phyloP scores from a whole-genome alignment of 2,113 vertebrate genomes.

The Paradisaea rubra region DNA sequence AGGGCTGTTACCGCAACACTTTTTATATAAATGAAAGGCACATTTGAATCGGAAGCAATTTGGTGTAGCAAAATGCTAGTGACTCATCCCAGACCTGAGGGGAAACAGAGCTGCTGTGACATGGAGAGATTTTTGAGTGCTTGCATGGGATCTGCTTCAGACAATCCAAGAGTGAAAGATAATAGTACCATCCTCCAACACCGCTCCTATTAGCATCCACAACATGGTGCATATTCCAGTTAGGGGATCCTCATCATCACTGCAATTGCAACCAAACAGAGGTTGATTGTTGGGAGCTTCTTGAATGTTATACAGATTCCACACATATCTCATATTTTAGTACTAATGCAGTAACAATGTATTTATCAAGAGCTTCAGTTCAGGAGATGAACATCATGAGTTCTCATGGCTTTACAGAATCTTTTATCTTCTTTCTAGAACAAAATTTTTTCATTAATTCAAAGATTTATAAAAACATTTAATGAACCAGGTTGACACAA shows the following conservation, averaged over 20 bases:
- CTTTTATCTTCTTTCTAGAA: not conserved
- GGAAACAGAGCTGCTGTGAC: not conserved
- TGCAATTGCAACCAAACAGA: not conserved
- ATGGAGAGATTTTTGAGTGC: not conserved
- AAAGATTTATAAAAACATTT: not conserved
- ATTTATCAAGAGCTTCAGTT: not conserved
- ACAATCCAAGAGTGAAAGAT: not conserved
- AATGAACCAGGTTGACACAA: not conserved
- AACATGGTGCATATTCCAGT: not conserved
- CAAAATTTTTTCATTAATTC: not conserved
- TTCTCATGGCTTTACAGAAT: not conserved
- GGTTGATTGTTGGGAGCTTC: not conserved
- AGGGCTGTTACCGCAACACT: not conserved
- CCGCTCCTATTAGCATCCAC: fast-evolving
- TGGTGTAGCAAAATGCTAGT: constrained; percentile 8
- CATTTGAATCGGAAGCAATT: constrained; percentile 25
- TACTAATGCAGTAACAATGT: not conserved
- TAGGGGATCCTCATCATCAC: not conserved
- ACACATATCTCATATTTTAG: not conserved
- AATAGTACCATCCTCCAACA: not conserved
- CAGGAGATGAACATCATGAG: not conserved
- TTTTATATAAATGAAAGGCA: constrained; percentile 1
- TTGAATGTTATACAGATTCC: not conserved
- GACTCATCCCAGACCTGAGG: constrained; percentile 21
- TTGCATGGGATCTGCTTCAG: not conserved